Evolutionary conservation across 2,888 invertebrate genomes (phyloP).

Genomic region (Oxyscelio sp.): DNA sequence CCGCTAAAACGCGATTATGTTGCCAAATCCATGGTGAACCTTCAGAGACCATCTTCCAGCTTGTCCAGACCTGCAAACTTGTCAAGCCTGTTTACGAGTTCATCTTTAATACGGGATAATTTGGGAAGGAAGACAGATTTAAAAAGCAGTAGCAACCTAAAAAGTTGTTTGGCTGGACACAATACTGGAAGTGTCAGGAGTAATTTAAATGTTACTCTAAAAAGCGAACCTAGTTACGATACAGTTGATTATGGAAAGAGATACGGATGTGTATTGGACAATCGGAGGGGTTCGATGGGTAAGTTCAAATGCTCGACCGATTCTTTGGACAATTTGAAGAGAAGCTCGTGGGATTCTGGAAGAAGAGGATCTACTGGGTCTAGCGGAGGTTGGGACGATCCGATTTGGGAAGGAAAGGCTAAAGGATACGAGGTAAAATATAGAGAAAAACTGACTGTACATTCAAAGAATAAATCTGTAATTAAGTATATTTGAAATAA

Average conservation of each 20-base stretch:
- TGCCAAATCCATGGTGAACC: constrained; percentile 86
- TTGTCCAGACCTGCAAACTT: constrained; percentile 76
- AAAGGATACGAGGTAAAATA: constrained; percentile 62
- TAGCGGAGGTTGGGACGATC: constrained; percentile 90
- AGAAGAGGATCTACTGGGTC: constrained; percentile 91
- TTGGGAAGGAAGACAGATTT: constrained; percentile 69
- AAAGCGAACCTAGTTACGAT: constrained; percentile 83
- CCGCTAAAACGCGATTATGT: constrained; percentile 86
- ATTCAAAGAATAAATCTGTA: too few relatives aligned
- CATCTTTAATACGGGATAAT: constrained; percentile 76
- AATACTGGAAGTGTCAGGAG: constrained; percentile 82
- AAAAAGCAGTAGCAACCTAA: constrained; percentile 81
- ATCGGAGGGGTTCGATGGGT: constrained; percentile 89
- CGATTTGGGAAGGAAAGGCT: constrained; percentile 90
- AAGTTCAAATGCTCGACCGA: constrained; percentile 91
- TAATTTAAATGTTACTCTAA: constrained; percentile 84
- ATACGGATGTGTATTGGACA: constrained; percentile 70
- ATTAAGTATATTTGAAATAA: too few relatives aligned
- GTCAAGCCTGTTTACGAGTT: constrained; percentile 79
- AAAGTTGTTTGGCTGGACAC: constrained; percentile 84
- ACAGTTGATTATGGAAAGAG: constrained; percentile 80
- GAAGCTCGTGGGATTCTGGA: constrained; percentile 92
- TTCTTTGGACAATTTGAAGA: constrained; percentile 91
- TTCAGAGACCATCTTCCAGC: constrained; percentile 80
- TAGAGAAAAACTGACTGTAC: constrained; percentile 1